Base-by-base conservation (phyloP, 1,140 invertebrate species). In the Euglossa dilemma region DNA sequence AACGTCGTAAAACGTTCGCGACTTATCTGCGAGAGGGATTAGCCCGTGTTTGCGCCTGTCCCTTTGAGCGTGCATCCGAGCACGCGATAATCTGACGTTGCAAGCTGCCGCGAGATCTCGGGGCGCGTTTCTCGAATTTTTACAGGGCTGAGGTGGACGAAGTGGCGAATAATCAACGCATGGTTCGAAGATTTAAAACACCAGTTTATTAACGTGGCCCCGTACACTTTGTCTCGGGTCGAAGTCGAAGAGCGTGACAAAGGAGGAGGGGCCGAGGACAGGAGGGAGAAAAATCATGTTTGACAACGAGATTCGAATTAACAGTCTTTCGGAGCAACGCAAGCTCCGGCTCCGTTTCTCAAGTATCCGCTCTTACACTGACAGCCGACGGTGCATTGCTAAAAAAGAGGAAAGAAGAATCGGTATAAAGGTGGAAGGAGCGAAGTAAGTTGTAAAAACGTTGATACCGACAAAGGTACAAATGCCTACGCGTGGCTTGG, bases 351-450 rank as follows among this genome's bases (percentile, higher is more conserved):
- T 9, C 25, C 11, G 18, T 75, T 64, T 5, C 63, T 56, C 73
- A 86, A 0, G 1, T 28, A 64, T 47, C 84, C 84, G 0, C 0
- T 0, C 67, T 67, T 75, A 36, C 86, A 86, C 4, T 80, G 71
- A 16, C 86, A 87, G 12, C 71, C 85, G 9, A 45, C 16, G 0
- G 50, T 8, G 36, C 86, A 87, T 28, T 86, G 2, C 86, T 87
- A 36, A 18, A 72, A 67, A 75, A 80, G n/a, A 6, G 50, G 23
- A 11, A 5, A 54, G 9, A 43, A 43, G 18, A 18, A 54, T 52
- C n/a, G 36, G 16, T 75, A 25, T 25, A 12, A 23, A 25, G 9
- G 8, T 50, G n/a, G 14, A n/a, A 18, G 20, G 14, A 16, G 28
- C 16, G 8, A 43, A 28, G 52, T n/a, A 20, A 50, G 50, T 50